phyloP scores from a whole-genome alignment of 1,140 invertebrate genomes.

The Conus betulinus region DNA sequence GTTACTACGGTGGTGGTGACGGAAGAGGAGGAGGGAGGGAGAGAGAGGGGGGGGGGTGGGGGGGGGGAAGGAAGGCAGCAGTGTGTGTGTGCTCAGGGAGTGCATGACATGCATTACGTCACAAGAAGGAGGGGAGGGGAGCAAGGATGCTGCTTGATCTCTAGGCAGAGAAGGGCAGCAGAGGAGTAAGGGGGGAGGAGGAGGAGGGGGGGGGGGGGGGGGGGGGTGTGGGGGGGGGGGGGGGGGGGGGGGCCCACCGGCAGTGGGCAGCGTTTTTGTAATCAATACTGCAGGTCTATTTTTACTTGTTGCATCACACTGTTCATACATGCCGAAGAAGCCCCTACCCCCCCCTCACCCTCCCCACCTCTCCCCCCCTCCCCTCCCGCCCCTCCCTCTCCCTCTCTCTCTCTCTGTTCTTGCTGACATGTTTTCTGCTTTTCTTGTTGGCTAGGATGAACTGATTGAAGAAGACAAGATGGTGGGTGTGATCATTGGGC shows the following conservation, averaged over 20 bases:
- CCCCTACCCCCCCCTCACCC: neutral
- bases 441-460: too few species aligned
- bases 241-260: too few species aligned
- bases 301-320: constrained; percentile 7
- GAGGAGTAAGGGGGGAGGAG: neutral
- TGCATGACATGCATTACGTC: neutral
- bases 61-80: neutral
- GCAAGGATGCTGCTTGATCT: neutral
- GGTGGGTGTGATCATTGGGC: neutral
- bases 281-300: constrained; percentile 2
- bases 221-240: neutral
- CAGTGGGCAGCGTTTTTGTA: neutral
- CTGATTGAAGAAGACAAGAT: too few species aligned
- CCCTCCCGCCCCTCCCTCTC: neutral
- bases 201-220: neutral
- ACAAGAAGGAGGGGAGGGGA: neutral
- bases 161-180: too few species aligned
- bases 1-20: neutral
- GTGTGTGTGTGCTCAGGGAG: neutral
- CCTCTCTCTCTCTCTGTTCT: neutral
- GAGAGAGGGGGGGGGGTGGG: neutral
- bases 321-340: neutral
- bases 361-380: neutral
- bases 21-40: neutral
- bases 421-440: neutral